Evolutionary conservation across 2,888 invertebrate genomes (phyloP).

Genomic region (Drosophila hamatofila): DNA sequence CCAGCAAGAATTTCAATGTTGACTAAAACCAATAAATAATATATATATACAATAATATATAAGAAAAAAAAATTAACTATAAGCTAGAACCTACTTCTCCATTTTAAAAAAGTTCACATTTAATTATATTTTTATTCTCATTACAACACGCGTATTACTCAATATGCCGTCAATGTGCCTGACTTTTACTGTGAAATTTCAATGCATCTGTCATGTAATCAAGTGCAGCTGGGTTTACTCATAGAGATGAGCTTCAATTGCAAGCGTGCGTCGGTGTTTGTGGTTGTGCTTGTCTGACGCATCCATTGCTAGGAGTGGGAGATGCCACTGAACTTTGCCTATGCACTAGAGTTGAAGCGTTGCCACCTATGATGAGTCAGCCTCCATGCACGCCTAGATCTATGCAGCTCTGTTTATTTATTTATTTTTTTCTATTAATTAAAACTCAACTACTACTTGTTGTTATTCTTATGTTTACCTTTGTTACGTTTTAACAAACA

Average conservation of each 20-base stretch:
- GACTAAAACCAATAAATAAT: background rate
- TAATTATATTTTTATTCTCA: background rate
- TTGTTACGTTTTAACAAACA: constrained; percentile 64
- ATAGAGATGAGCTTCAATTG: constrained; percentile 40
- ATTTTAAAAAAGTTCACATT: rapidly evolving
- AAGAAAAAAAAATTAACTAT: background rate
- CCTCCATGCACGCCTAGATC: constrained; percentile 9
- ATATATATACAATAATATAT: too few relatives aligned
- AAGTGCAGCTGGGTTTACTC: constrained; percentile 23
- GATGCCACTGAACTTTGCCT: constrained; percentile 75
- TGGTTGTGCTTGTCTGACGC: constrained; percentile 49
- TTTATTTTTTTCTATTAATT: background rate
- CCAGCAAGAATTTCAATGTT: background rate
- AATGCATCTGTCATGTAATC: background rate
- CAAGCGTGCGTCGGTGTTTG: constrained; percentile 9
- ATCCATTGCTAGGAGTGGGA: constrained; percentile 33
- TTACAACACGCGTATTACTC: background rate
- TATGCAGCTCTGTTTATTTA: constrained; percentile 17
- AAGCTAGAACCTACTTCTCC: background rate
- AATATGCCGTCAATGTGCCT: background rate
- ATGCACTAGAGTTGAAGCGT: constrained; percentile 34
- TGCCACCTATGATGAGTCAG: constrained; percentile 48
- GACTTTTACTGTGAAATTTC: background rate
- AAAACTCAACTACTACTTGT: background rate
- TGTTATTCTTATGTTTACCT: constrained; percentile 57